Percentiles rank a stretch among this genome's conserved stretches.
Evolutionary conservation across 1,140 invertebrate genomes (phyloP).

Genomic region (Saxidomus purpurata): DNA sequence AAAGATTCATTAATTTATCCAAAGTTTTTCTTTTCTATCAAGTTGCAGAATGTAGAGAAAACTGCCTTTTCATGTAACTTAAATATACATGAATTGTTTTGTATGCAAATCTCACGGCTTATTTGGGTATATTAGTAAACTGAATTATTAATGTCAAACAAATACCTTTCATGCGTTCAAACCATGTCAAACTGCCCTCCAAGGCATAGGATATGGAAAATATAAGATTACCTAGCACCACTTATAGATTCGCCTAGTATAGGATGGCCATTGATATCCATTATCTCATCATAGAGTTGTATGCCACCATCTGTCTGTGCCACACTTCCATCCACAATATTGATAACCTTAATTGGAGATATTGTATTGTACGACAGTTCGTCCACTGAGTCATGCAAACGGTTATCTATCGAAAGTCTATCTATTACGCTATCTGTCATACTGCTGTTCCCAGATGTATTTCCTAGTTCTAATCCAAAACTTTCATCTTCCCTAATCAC

Average conservation of each 20-base stretch:
- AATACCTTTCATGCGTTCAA: no score
- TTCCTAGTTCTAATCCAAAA: slow-evolving; percentile 39
- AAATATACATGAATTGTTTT: no score
- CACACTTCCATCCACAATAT: slow-evolving; percentile 1
- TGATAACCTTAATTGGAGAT: slow-evolving; percentile 55
- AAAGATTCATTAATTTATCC: no score
- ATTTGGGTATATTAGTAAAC: no score
- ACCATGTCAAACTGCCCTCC: no score
- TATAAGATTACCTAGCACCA: slow-evolving; percentile 15
- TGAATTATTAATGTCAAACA: no score
- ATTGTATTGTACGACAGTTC: slow-evolving; percentile 59
- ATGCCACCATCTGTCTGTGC: slow-evolving; percentile 11
- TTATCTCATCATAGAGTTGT: slow-evolving; percentile 57
- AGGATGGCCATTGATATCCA: slow-evolving; percentile 51
- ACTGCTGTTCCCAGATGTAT: neutral
- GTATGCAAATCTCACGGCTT: no score
- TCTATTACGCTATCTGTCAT: neutral
- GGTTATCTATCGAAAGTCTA: neutral
- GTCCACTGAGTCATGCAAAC: slow-evolving; percentile 43
- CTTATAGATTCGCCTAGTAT: slow-evolving; percentile 48
- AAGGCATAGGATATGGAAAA: no score
- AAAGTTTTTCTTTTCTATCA: no score
- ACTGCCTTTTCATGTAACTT: no score
- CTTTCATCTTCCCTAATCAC: neutral
- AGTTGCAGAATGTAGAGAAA: no score